A percentile compares a stretch with the other conserved stretches of the same genome.
Conservation (phyloP, 2,113 vertebrate genomes). For the Capricornis sumatraensis region DNA sequence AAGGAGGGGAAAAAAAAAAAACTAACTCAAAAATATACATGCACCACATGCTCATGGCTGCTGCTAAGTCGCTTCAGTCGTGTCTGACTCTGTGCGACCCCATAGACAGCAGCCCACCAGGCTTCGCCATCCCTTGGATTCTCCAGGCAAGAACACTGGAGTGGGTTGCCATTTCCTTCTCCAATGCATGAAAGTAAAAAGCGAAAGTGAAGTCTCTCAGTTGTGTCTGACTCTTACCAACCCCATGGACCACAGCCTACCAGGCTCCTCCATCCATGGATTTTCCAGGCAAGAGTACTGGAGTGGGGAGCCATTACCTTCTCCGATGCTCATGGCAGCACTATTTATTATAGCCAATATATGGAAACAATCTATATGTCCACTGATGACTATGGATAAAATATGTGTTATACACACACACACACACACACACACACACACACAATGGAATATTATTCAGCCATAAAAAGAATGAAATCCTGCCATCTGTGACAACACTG, state of each 20-base stretch:
- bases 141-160: no score
- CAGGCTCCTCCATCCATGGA: no score
- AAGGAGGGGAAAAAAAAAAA: not conserved
- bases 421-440: not conserved
- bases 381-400: not conserved
- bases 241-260: no score
- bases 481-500: not conserved
- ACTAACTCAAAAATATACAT: not conserved
- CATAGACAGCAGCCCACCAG: no score
- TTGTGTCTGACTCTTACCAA: no score
- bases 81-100: no score
- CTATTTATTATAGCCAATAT: not conserved
- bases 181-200: no score
- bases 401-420: not conserved
- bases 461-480: not conserved
- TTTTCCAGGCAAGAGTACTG: no score
- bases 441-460: not conserved
- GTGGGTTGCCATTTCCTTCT: no score
- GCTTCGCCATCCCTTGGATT: no score
- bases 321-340: not conserved
- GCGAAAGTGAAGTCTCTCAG: accelerated
- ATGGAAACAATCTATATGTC: not conserved
- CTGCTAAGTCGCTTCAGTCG: no score
- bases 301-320: no score
- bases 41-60: not conserved